These are phyloP conservation scores for Dendronephthya gigantea DNA, from an alignment of 64 coral and sea anemone species.

Conservation along the genomic window DNA sequence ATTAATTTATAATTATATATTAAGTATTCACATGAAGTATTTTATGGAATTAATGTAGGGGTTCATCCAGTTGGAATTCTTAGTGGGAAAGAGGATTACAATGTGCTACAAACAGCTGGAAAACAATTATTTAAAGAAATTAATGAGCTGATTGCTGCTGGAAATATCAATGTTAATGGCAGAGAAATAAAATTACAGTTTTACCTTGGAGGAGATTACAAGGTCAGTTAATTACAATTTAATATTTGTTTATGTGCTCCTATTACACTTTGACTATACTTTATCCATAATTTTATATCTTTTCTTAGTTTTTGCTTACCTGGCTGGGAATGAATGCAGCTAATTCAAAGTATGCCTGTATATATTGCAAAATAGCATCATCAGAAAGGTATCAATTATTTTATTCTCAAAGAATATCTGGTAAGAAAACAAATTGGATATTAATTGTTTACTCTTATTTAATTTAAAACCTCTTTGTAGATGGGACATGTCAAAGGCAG, in stretches of 20 bases:
- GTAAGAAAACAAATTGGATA: background rate
- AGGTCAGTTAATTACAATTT: conserved; percentile 25
- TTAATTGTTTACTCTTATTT: too few species aligned
- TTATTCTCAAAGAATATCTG: background rate
- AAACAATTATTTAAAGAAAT: conserved; percentile 30
- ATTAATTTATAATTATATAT: background rate
- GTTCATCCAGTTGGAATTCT: conserved; percentile 34
- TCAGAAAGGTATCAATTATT: conserved; percentile 44
- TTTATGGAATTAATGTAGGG: conserved; percentile 37
- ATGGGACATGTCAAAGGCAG: conserved; percentile 49
- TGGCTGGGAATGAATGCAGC: conserved; percentile 39
- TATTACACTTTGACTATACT: background rate
- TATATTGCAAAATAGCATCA: conserved; percentile 43
- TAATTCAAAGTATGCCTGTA: conserved; percentile 40
- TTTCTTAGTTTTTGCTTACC: conserved; percentile 40
- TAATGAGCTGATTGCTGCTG: conserved; percentile 28
- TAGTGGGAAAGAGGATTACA: conserved; percentile 19
- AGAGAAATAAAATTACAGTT: conserved; percentile 29
- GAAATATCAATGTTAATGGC: conserved; percentile 11
- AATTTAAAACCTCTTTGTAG: conserved; percentile 17
- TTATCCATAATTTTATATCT: background rate
- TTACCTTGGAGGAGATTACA: conserved; percentile 52
- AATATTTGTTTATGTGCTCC: background rate
- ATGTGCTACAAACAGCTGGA: conserved; percentile 17
- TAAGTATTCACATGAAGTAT: background rate